These are phyloP conservation scores for Oxytorus armatus DNA, from an alignment of 2,888 invertebrate species.

Conservation along the genomic window DNA sequence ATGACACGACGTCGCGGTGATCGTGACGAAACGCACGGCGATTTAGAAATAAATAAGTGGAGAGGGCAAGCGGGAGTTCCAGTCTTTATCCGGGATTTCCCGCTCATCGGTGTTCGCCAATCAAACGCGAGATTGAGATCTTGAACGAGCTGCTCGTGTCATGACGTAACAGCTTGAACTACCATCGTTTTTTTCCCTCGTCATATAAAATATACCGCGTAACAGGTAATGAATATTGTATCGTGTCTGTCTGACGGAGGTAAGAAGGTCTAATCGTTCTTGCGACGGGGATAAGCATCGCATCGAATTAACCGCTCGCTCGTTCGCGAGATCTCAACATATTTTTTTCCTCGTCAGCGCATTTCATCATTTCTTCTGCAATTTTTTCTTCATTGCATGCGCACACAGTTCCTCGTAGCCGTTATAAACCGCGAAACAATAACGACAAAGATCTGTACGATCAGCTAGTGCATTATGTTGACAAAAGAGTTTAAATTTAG, in stretches of 20 bases:
- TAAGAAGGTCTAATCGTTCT: constrained; percentile 22
- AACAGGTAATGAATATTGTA: constrained; percentile 27
- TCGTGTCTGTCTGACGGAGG: neutral
- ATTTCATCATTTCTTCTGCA: constrained; percentile 23
- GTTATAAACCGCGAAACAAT: constrained; percentile 14
- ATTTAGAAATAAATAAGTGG: constrained; percentile 26
- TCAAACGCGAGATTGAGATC: constrained; percentile 55
- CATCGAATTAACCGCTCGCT: constrained; percentile 21
- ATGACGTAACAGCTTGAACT: constrained; percentile 62
- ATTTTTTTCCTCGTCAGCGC: neutral
- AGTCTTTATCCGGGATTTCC: constrained; percentile 80
- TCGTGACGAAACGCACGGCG: constrained; percentile 38
- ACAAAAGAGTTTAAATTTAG: constrained; percentile 51
- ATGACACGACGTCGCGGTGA: constrained; percentile 45
- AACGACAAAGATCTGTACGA: neutral
- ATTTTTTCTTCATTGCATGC: constrained; percentile 44
- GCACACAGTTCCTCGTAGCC: constrained; percentile 1
- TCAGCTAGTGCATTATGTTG: constrained; percentile 36
- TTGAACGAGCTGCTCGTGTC: constrained; percentile 12
- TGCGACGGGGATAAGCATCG: neutral
- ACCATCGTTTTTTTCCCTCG: constrained; percentile 12
- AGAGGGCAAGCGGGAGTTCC: constrained; percentile 66
- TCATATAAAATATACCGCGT: constrained; percentile 32
- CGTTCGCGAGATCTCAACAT: constrained; percentile 9
- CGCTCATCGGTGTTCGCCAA: constrained; percentile 76